Base-by-base conservation (phyloP, 2,797 vertebrate genomes). In the Antennarius maculatus region DNA sequence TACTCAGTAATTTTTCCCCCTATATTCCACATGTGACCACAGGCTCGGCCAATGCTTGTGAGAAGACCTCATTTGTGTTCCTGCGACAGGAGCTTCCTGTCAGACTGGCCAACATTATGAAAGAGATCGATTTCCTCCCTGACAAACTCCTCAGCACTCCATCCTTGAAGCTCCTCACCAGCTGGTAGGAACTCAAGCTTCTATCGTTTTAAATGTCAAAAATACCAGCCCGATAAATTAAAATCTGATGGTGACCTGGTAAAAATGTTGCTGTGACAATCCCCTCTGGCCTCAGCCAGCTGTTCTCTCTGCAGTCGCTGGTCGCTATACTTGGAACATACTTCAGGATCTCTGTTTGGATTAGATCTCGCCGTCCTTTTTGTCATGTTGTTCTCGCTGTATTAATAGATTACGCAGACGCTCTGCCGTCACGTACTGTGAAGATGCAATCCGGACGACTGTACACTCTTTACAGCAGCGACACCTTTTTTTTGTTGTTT, bases 31-130 rank as follows among this genome's bases (percentile, higher is more conserved):
- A 60, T 82, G 86, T 91, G 85, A 78, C 77, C 31, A 0, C 81
- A 99, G 98, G 98, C 67, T 97, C 95, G 0, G 94, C 94, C 57
- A 96, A 98, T 72, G 98, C 96, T 16, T 99, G 98, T 76, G 97
- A 99, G 91, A 97, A 96, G 93, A 99, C 97, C 13, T 98, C 98
- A 4, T 99, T 99, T 59, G 91, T 94, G 0, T 99, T 99, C 91
- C 87, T 99, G 71, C 90, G 97, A 4, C 98, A 99, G 88, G 98
- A 99, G 73, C 94, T 99, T 86, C 96, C 97, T 2, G 97, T 99
- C 74, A 91, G 97, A 79, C 91, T 99, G 73, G 96, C 97, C 74
- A 99, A 99, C 88, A 99, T 99, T 81, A 94, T 99, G 92, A 96
- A 94, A 66, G 98, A 99, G 91, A 97, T 99, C 1, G 95, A 98